These are phyloP conservation scores for Pseudorhombus dupliciocellatus DNA, from an alignment of 2,113 vertebrate species.

Conservation along the genomic window DNA sequence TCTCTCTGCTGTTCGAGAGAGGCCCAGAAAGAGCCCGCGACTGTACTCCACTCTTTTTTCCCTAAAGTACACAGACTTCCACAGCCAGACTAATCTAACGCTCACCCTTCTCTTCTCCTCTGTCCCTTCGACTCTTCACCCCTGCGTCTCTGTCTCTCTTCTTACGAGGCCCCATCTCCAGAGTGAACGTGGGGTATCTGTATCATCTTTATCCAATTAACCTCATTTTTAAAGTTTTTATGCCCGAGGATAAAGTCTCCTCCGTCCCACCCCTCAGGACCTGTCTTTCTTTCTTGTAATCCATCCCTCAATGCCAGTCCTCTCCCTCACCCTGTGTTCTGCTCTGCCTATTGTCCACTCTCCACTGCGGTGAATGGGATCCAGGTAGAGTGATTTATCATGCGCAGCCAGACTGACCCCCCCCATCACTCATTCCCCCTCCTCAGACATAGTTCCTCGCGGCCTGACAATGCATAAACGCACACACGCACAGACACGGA, in stretches of 20 bases:
- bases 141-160: not conserved
- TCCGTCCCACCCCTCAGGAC: not conserved
- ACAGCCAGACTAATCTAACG: not conserved
- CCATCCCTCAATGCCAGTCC: constrained; percentile 2
- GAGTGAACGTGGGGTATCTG: not conserved
- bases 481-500: constrained; percentile 14
- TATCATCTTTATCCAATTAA: constrained; percentile 4
- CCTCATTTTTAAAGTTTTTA: not conserved
- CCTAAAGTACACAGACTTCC: not conserved
- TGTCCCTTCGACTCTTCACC: not conserved
- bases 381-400: constrained; percentile 60
- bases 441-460: constrained; percentile 24
- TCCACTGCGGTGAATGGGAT: constrained; percentile 34
- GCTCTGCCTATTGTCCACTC: constrained; percentile 45
- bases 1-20: constrained; percentile 49
- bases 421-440: constrained; percentile 5
- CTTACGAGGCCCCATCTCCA: not conserved
- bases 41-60: constrained; percentile 13
- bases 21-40: constrained; percentile 28
- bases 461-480: not conserved
- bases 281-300: not conserved
- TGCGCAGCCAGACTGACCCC: constrained; percentile 22
- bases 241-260: not conserved
- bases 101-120: not conserved
- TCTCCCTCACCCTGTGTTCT: constrained; percentile 10